A percentile compares a stretch with the other conserved stretches of the same genome.
Conservation (phyloP, 2,113 vertebrate species). For the Smithornis capensis region DNA sequence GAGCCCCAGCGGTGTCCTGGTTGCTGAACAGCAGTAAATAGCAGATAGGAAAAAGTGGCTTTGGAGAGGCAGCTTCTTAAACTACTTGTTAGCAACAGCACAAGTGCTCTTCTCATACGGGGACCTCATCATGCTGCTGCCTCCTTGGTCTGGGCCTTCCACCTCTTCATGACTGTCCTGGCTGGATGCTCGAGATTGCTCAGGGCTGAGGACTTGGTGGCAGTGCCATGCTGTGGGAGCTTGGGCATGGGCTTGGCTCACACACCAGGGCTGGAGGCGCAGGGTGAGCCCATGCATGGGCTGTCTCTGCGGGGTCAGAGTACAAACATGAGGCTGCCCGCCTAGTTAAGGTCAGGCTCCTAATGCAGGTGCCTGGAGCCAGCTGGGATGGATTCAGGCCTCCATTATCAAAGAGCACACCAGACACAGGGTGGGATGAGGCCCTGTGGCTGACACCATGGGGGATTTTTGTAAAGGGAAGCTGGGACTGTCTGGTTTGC, state of each 20-base stretch:
- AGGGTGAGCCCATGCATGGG: fast-evolving
- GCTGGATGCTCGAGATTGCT: not conserved
- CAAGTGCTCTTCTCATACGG: fast-evolving
- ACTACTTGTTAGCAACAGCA: not conserved
- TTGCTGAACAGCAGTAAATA: not conserved
- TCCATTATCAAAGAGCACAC: fast-evolving
- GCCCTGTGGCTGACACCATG: too few relatives aligned
- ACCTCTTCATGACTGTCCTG: not conserved
- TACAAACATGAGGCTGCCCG: not conserved
- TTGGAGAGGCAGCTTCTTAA: not conserved
- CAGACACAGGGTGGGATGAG: not conserved
- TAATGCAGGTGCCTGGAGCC: not conserved
- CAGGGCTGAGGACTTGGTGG: fast-evolving
- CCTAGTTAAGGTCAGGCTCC: not conserved
- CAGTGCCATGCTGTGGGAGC: not conserved
- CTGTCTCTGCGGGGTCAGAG: not conserved
- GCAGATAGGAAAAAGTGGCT: not conserved
- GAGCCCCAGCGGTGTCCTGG: not conserved
- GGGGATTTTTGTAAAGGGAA: not conserved
- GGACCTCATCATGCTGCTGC: not conserved
- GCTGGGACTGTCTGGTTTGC: not conserved
- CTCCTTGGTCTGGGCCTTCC: not conserved
- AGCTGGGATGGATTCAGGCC: not conserved
- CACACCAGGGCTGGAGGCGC: not conserved
- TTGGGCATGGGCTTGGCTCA: not conserved